Percentiles rank a stretch among this genome's conserved stretches.
Conservation (phyloP, 2,113 vertebrate genomes). For the Sinosuthora webbiana region DNA sequence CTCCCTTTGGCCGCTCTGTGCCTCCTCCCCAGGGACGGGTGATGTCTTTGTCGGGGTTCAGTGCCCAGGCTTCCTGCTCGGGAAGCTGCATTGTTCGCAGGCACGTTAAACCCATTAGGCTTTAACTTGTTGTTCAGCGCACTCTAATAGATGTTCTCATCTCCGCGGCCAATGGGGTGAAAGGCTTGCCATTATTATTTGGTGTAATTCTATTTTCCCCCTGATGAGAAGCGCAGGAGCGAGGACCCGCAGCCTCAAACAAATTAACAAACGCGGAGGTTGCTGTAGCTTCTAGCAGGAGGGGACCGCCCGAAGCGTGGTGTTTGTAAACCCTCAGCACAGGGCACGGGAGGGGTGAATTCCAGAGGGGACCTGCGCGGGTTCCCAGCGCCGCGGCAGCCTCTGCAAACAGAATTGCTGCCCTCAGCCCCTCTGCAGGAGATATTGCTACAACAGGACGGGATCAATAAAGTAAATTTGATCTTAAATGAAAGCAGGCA, state of each 20-base stretch:
- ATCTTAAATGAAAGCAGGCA: neutral
- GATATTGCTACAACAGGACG: neutral
- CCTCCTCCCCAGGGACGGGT: neutral
- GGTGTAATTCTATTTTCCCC: neutral
- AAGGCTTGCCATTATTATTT: neutral
- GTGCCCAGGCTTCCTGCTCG: neutral
- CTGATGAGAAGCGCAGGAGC: neutral
- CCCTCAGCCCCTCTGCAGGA: neutral
- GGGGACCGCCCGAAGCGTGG: neutral
- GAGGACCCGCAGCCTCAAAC: neutral
- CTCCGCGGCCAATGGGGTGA: neutral
- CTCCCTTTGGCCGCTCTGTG: accelerated
- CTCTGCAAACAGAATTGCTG: neutral
- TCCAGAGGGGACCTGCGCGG: neutral
- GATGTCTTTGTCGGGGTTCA: neutral
- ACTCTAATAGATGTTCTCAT: neutral
- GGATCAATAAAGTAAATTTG: neutral
- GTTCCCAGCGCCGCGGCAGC: neutral
- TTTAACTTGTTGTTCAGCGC: neutral
- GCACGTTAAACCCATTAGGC: neutral
- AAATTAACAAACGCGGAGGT: neutral
- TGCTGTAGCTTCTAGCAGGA: neutral
- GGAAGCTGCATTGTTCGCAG: constrained; percentile 7
- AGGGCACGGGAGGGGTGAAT: neutral
- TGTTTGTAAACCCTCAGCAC: neutral